Evolutionary conservation across 2,797 vertebrate species (phyloP), one percentile per base, ranked within the genome.

Genomic region (Glossophaga mutica): DNA sequence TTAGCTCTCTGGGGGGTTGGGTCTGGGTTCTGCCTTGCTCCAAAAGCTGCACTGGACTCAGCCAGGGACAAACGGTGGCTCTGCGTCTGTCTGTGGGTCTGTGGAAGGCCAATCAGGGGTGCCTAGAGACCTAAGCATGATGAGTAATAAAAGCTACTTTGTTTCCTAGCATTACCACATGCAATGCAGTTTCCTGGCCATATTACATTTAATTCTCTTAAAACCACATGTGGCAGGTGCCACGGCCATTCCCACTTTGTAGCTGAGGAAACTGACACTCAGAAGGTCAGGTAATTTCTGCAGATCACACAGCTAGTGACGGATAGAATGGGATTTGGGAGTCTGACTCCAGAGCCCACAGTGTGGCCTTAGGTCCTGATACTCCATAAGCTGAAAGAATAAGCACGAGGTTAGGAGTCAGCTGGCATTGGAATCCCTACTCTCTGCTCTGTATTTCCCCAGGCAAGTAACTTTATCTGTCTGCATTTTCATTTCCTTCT

Each of bases 401-500:
- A n/a, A 77, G 42, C 90, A 59, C 39, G n/a, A 81, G 71, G 14
- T 73, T 55, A 50, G 55, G 65, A 70, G 42, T 82, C 82, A 87
- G 39, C 71, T 91, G 34, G 24, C 14, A 46, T 90, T 87, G 55
- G 71, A 83, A 90, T 87, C 46, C n/a, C 70, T 74, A 1, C 22
- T 79, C 15, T n/a, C 65, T n/a, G 21, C 79, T 74, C 46, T 74
- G 6, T 73, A 34, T 85, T 88, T 91, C 71, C 78, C 76, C 10
- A 24, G 78, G 48, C 3, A 55, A 73, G 22, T 88, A 68, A 44
- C 73, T 92, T 68, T 81, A 44, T 74, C 76, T 83, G 3, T 73
- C 62, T 79, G 87, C 59, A 76, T 77, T 92, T 90, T 65, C 22
- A 39, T 93, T 82, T 82, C 68, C 83, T 90, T 71, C 62, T 65